Evolutionary conservation across 2,797 vertebrate species (phyloP).

Genomic region (Spinibarbus caldwelli): DNA sequence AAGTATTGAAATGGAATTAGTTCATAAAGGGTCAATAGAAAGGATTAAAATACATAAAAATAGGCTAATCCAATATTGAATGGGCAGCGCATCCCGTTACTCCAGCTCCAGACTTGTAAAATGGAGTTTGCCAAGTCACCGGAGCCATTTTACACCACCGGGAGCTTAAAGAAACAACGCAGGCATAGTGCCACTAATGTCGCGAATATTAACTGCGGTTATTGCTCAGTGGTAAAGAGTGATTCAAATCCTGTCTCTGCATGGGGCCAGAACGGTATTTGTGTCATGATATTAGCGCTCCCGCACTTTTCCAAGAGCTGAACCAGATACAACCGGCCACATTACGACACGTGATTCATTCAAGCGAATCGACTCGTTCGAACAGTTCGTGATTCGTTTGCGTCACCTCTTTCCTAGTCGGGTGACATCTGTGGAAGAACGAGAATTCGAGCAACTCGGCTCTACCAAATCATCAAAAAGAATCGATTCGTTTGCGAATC

Average conservation of each 20-base stretch:
- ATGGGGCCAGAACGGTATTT: no score
- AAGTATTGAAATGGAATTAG: background rate
- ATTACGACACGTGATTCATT: constrained; percentile 12
- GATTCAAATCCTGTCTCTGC: background rate
- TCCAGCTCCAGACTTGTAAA: background rate
- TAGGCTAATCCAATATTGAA: background rate
- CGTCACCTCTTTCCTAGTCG: background rate
- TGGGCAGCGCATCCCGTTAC: background rate
- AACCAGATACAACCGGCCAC: constrained; percentile 57
- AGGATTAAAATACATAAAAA: background rate
- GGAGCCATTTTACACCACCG: constrained; percentile 44
- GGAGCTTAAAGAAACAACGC: background rate
- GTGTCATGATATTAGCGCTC: background rate
- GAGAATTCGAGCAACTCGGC: background rate
- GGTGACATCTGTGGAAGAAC: accelerated
- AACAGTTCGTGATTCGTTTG: background rate
- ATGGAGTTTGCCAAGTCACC: constrained; percentile 51
- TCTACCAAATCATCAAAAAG: background rate
- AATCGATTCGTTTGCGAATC: constrained; percentile 1
- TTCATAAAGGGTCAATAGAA: background rate
- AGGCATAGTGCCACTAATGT: no score
- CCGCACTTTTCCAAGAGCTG: constrained; percentile 37
- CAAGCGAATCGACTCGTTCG: background rate
- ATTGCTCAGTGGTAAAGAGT: background rate
- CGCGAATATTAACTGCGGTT: no score